Evolutionary conservation across 2,888 invertebrate species (phyloP), one percentile per base, ranked within the genome.

Genomic region (Muschampia plurimacula): DNA sequence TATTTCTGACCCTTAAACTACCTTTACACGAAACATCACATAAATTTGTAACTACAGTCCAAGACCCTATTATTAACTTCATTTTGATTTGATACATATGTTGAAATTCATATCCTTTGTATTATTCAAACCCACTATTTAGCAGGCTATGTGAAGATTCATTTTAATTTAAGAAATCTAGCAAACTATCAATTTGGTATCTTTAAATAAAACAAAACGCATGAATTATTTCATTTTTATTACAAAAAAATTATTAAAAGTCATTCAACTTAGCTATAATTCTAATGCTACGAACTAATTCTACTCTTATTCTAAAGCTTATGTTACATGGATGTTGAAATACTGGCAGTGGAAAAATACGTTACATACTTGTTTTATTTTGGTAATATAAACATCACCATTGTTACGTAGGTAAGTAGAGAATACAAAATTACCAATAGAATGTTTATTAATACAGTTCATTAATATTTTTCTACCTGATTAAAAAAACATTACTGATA

Each of bases 341-440:
- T 94, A 94, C 94, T 95, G 94, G 95, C 94, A 94, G 94, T 95
- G 95, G 89, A 93, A 93, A 93, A 94, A 93, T 93, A 93, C 89
- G 88, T 86, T 86, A 85, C 22, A 22, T 22, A 22, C 73, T 79
- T 79, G 81, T 79, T 78, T 81, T 52, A 52, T 52, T 52, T 22
- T 8, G 76, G 80, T 79, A 78, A 75, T 76, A 78, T 74, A 73
- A 15, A 65, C 69, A 74, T 74, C 73, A 69, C 67, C 69, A 69
- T 67, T 74, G 74, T 69, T 65, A 70, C 36, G 15, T 66, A 63
- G 70, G 77, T 65, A 72, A 60, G 52, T 67, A 67, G 59, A 46
- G 65, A 67, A 60, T 72, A 67, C 28, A 67, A 69, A 72, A 52
- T 66, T 72, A 67, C 41, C 39, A 71, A 71, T 52, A 36, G 49